Base-by-base conservation (phyloP, 2,113 vertebrate species). In the Phalacrocorax aristotelis region DNA sequence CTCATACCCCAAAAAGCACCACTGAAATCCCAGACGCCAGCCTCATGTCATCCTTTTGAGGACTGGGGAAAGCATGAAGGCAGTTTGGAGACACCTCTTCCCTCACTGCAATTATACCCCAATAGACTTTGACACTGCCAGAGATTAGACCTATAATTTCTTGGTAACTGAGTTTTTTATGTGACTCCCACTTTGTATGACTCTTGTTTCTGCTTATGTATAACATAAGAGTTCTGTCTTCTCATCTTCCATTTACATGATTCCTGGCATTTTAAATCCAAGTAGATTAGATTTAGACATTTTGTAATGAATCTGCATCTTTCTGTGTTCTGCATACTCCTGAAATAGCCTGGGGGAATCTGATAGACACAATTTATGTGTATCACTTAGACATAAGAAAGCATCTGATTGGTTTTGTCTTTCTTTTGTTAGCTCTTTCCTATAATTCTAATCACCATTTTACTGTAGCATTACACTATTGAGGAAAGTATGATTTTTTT, bases 281-380 rank as follows among this genome's bases (percentile, higher is more conserved):
- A 83, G 44, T 82, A 95, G 77, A 95, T 97, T 95, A 94, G 91
- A 91, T 95, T 91, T 91, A 76, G 90, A 96, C 34, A 65, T 95
- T 92, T 82, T 76, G 64, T 84, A 92, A 93, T 93, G 88, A 93
- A 92, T 93, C 77, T 95, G 89, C 80, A 93, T 95, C 48, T 32
- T 92, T 94, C 89, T 84, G 64, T 79, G 57, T 90, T 89, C 68
- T 87, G 72, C 65, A 23, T 84, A 36, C 48, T 93, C 72, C 83
- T 79, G 70, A 92, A 95, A 87, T 92, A 75, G 92, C 94, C 61
- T 57, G 57, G 15, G 89, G 77, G 57, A 96, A 75, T 87, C 78
- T 87, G 86, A 94, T 93, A 94, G 80, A 76, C 52, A 54, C 12
- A 0, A 93, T 97, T 91, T 95, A 81, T 87, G 44, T 79, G 44